These are phyloP conservation scores for Cheilosia scutellata DNA, from an alignment of 2,888 invertebrate species.

Conservation along the genomic window DNA sequence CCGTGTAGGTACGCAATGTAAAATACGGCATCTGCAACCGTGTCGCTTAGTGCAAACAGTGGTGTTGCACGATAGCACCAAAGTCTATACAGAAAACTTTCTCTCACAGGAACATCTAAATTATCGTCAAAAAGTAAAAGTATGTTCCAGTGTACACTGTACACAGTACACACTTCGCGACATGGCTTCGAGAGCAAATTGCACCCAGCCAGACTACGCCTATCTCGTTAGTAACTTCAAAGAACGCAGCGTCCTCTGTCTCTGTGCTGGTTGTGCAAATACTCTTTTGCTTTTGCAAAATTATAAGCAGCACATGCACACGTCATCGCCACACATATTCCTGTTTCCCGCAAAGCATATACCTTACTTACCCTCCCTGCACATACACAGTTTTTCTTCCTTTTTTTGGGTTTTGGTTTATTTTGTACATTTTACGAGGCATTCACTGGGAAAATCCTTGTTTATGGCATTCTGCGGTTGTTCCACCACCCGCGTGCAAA, in stretches of 20 bases:
- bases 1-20: neutral
- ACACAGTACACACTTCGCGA: conserved; percentile 22
- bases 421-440: conserved; percentile 67
- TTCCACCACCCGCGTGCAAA: conserved; percentile 65
- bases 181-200: conserved; percentile 52
- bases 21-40: conserved; percentile 2
- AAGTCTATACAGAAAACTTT: conserved; percentile 53
- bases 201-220: conserved; percentile 45
- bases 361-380: neutral
- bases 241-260: conserved; percentile 54
- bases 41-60: conserved; percentile 3
- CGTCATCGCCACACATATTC: conserved; percentile 70
- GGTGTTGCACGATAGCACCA: conserved; percentile 40
- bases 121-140: conserved; percentile 69
- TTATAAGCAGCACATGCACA: conserved; percentile 71
- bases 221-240: conserved; percentile 67
- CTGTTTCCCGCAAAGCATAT: conserved; percentile 48
- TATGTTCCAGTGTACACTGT: conserved; percentile 44
- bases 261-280: conserved; percentile 31
- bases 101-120: conserved; percentile 60
- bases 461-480: conserved; percentile 75
- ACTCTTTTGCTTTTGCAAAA: conserved; percentile 58
- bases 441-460: conserved; percentile 71
- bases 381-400: conserved; percentile 2
- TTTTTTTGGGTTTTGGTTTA: conserved; percentile 48